A percentile compares a stretch with the other conserved stretches of the same genome.
phyloP scores from a whole-genome alignment of 2,888 invertebrate species.

The Dendrolimus pini region DNA sequence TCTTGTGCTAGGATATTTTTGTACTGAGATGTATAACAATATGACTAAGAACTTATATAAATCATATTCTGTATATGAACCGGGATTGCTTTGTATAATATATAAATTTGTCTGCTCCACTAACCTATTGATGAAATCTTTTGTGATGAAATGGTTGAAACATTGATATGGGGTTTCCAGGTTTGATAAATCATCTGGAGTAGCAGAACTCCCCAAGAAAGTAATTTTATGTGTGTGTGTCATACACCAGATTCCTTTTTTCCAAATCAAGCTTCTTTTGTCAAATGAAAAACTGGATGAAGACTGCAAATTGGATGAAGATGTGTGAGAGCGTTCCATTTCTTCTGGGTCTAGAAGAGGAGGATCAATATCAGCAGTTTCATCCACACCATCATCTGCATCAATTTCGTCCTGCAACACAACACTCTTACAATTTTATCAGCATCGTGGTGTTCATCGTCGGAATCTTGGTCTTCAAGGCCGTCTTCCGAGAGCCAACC shows the following conservation, averaged over 20 bases:
- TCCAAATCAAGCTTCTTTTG: conserved; percentile 33
- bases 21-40: conserved; percentile 25
- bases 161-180: conserved; percentile 22
- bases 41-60: conserved; percentile 14
- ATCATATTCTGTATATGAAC: conserved; percentile 13
- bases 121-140: conserved; percentile 21
- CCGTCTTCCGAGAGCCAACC: conserved; percentile 30
- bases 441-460: conserved; percentile 26
- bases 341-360: conserved; percentile 27
- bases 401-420: conserved; percentile 25
- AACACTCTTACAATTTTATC: conserved; percentile 32
- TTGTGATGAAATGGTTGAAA: conserved; percentile 14
- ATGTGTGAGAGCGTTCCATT: conserved; percentile 25
- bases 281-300: conserved; percentile 26
- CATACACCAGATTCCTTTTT: conserved; percentile 27
- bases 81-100: conserved; percentile 9
- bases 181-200: conserved; percentile 20
- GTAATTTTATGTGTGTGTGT: conserved; percentile 24
- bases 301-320: conserved; percentile 17
- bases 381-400: conserved; percentile 18
- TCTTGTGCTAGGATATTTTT: conserved; percentile 25
- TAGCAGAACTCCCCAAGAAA: conserved; percentile 28
- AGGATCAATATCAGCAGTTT: conserved; percentile 33
- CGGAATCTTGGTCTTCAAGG: conserved; percentile 30
- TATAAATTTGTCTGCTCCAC: conserved; percentile 11